Percentiles rank a stretch among this genome's conserved stretches.
phyloP scores from a whole-genome alignment of 1,140 invertebrate species.

The Limonius californicus region DNA sequence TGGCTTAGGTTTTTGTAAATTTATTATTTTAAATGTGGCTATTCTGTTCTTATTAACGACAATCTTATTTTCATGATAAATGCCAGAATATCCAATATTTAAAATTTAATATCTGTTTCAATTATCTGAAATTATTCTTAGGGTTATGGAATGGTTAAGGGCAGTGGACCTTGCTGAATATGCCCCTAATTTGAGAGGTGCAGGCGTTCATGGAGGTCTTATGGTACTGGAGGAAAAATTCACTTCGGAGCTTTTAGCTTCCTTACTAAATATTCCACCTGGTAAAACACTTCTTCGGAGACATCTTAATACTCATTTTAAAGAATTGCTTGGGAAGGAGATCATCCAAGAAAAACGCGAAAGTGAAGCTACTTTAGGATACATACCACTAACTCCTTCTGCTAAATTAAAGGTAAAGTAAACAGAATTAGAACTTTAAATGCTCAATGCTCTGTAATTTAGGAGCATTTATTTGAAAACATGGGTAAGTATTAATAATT shows the following conservation, averaged over 20 bases:
- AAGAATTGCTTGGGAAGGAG: conserved; percentile 81
- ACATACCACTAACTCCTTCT: conserved; percentile 80
- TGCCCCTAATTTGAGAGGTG: conserved; percentile 91
- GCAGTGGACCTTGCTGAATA: conserved; percentile 97
- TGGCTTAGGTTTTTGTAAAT: neutral
- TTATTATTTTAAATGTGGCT: neutral
- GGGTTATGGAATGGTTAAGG: conserved; percentile 98
- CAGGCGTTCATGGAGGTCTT: conserved; percentile 87
- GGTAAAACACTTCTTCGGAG: conserved; percentile 90
- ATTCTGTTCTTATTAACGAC: neutral
- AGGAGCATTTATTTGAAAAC: too few species aligned
- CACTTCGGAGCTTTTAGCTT: conserved; percentile 89
- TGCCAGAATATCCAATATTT: neutral
- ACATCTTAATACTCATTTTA: conserved; percentile 92
- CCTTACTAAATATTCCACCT: conserved; percentile 89
- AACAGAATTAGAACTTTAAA: neutral
- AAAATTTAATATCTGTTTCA: neutral
- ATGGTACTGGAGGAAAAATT: conserved; percentile 93
- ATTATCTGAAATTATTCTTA: conserved; percentile 22
- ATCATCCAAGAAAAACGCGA: conserved; percentile 89
- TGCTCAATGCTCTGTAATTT: too few species aligned
- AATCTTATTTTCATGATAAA: neutral
- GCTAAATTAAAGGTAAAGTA: conserved; percentile 82
- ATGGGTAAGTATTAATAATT: too few species aligned
- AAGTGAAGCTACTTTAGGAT: conserved; percentile 76